phyloP scores from a whole-genome alignment of 2,113 vertebrate species.

The Rhabdomys dilectus region DNA sequence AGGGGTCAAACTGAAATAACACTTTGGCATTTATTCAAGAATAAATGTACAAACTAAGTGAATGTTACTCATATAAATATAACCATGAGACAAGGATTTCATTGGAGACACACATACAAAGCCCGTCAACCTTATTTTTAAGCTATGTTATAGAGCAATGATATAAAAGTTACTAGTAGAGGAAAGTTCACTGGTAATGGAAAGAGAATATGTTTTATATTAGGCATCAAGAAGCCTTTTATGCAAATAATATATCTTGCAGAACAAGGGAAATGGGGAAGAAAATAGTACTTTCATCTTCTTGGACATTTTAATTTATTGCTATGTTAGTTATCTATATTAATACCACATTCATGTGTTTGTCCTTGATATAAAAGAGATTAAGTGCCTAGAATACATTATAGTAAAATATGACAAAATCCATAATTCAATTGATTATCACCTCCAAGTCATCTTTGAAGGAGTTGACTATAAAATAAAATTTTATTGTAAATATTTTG shows the following conservation, averaged over 20 bases:
- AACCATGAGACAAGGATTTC: neutral
- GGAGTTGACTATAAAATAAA: neutral
- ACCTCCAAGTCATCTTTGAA: slow-evolving; percentile 44
- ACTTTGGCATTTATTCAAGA: slow-evolving; percentile 16
- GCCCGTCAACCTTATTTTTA: neutral
- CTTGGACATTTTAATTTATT: neutral
- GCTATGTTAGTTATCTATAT: slow-evolving; percentile 3
- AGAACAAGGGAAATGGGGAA: neutral
- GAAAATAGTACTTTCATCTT: slow-evolving; percentile 19
- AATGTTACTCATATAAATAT: neutral
- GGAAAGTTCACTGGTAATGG: neutral
- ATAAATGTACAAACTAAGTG: slow-evolving; percentile 29
- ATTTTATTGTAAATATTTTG: slow-evolving; percentile 39
- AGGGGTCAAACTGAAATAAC: slow-evolving; percentile 41
- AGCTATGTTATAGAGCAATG: neutral
- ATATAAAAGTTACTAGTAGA: neutral
- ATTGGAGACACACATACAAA: neutral
- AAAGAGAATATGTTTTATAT: neutral
- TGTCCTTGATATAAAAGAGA: slow-evolving; percentile 9
- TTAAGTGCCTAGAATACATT: neutral
- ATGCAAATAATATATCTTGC: slow-evolving; percentile 40
- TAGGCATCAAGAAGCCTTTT: neutral
- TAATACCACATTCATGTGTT: neutral
- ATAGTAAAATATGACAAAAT: neutral
- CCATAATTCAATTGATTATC: neutral